These are phyloP conservation scores for Auanema sp. DNA, from an alignment of 2,888 invertebrate species.

Conservation along the genomic window DNA sequence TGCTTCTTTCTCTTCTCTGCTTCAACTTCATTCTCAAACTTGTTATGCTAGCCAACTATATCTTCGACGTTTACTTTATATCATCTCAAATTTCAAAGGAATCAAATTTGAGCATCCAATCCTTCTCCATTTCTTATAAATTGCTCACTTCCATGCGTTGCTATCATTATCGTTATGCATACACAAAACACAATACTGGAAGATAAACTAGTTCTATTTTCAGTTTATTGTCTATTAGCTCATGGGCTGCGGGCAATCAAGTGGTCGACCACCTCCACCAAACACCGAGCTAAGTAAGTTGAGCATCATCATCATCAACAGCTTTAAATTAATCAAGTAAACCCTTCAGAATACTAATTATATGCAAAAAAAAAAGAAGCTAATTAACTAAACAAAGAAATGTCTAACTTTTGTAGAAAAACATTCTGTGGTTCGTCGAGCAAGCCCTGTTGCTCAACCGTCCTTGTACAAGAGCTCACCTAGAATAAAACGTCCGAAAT, in stretches of 20 bases:
- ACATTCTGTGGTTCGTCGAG: conserved; percentile 1
- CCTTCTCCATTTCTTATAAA: no score
- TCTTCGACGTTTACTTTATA: no score
- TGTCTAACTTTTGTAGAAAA: not conserved
- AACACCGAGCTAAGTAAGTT: conserved; percentile 48
- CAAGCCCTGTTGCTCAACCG: not conserved
- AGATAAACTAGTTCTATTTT: no score
- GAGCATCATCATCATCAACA: not conserved
- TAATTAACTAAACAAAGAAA: not conserved
- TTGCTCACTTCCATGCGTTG: no score
- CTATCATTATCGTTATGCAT: no score
- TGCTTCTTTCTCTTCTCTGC: no score
- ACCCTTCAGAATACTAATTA: conserved; percentile 10
- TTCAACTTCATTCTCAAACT: no score
- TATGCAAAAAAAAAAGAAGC: not conserved
- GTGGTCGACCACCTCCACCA: conserved; percentile 33
- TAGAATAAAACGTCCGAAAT: not conserved
- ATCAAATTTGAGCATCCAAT: no score
- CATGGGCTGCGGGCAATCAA: conserved; percentile 52
- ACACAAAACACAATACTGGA: no score
- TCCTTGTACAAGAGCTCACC: not conserved
- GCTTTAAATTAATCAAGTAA: not conserved
- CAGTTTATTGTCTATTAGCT: no score
- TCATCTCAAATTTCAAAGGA: no score
- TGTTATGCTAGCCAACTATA: no score